Conservation (phyloP, 1,140 invertebrate genomes). For the Akabosia matsudoensis region DNA sequence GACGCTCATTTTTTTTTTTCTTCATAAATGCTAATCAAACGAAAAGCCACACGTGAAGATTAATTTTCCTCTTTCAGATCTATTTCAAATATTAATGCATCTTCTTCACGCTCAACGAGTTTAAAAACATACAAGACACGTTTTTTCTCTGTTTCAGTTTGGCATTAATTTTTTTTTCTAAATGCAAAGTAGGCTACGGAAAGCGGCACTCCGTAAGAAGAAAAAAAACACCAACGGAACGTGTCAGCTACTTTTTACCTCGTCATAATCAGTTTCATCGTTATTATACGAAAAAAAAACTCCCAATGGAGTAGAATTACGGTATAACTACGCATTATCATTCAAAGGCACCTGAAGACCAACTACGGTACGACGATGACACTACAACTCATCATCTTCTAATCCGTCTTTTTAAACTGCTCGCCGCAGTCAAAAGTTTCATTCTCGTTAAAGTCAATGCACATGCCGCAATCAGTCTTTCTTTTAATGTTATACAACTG, state of each 20-base stretch:
- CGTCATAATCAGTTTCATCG: background rate
- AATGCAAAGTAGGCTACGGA: background rate
- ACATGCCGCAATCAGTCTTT: no score
- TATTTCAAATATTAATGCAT: background rate
- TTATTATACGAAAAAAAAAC: background rate
- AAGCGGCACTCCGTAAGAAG: background rate
- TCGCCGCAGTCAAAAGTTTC: background rate
- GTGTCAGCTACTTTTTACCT: slow-evolving; percentile 17
- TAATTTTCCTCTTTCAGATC: background rate
- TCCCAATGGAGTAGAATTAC: no score
- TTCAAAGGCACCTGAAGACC: background rate
- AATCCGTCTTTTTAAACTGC: background rate
- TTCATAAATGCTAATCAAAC: background rate
- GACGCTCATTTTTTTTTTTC: background rate
- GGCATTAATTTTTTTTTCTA: background rate
- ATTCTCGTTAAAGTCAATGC: background rate
- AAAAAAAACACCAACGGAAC: slow-evolving; percentile 3
- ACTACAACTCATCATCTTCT: slow-evolving; percentile 6
- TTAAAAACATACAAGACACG: background rate
- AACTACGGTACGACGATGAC: background rate
- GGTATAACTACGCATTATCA: background rate
- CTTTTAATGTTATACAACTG: no score
- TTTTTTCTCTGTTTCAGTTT: background rate
- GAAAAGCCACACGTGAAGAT: slow-evolving; percentile 6
- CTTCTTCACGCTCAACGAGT: background rate